Percentiles rank a stretch among this genome's conserved stretches.
Evolutionary conservation across 1,140 invertebrate species (phyloP).

Genomic region (Gryllus bimaculatus): DNA sequence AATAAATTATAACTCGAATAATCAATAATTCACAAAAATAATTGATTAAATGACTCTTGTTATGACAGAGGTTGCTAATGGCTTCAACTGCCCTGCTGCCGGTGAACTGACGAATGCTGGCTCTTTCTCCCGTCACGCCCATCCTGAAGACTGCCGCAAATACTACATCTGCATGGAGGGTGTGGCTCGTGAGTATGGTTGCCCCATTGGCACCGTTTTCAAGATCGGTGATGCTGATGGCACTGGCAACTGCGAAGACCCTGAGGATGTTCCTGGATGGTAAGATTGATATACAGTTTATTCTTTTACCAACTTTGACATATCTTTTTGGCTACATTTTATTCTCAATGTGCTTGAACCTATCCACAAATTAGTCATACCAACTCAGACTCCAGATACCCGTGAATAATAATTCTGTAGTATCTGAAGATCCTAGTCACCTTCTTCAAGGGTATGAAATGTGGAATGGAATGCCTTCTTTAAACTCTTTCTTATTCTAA

Average conservation of each 20-base stretch:
- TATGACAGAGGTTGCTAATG: slow-evolving; percentile 69
- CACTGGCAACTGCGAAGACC: slow-evolving; percentile 84
- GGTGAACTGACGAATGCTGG: slow-evolving; percentile 63
- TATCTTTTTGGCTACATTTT: too few species aligned
- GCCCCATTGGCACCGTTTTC: slow-evolving; percentile 91
- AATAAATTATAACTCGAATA: too few species aligned
- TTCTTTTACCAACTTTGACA: too few species aligned
- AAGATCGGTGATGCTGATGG: slow-evolving; percentile 83
- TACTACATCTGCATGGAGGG: slow-evolving; percentile 90
- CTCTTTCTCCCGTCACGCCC: slow-evolving; percentile 86
- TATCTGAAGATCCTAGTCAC: too few species aligned
- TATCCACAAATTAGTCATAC: too few species aligned
- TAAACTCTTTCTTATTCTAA: neutral
- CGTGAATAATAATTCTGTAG: too few species aligned
- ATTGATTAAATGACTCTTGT: too few species aligned
- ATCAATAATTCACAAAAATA: too few species aligned
- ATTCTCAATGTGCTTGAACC: too few species aligned
- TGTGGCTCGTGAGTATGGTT: slow-evolving; percentile 84
- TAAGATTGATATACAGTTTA: slow-evolving; percentile 43
- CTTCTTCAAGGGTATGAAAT: neutral
- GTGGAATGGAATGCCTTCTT: neutral
- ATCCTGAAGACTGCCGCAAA: slow-evolving; percentile 89
- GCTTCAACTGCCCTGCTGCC: slow-evolving; percentile 76
- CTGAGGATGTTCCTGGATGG: slow-evolving; percentile 90
- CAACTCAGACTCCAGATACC: too few species aligned